Percentiles rank a stretch among this genome's conserved stretches.
Evolutionary conservation across 2,113 vertebrate species (phyloP).

Genomic region (Megaleporinus macrocephalus): DNA sequence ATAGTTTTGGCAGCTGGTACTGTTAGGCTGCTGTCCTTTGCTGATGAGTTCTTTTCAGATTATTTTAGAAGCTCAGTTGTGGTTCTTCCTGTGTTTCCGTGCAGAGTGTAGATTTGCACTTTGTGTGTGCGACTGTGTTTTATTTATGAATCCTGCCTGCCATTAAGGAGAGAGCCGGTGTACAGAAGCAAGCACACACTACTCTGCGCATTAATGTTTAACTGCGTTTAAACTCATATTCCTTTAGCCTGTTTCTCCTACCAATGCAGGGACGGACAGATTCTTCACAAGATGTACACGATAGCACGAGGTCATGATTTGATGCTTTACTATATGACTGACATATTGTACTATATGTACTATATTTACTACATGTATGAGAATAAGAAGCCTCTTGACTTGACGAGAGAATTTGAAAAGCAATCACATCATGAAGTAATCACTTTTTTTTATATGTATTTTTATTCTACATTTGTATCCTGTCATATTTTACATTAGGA

Average conservation of each 20-base stretch:
- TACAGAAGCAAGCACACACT: conserved; percentile 24
- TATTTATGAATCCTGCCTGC: conserved; percentile 49
- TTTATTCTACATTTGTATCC: too few relatives aligned
- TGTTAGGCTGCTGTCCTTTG: neutral
- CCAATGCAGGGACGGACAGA: neutral
- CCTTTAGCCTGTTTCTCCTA: conserved; percentile 23
- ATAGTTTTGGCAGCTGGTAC: neutral
- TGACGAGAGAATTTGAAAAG: too few relatives aligned
- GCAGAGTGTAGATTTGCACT: conserved; percentile 1
- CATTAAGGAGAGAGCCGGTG: conserved; percentile 42
- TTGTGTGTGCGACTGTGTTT: conserved; percentile 42
- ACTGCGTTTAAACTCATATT: conserved; percentile 29
- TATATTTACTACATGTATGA: too few relatives aligned
- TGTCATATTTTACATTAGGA: too few relatives aligned
- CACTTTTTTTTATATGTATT: too few relatives aligned
- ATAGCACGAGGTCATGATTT: neutral
- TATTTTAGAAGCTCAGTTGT: neutral
- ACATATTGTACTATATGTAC: too few relatives aligned
- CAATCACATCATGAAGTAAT: too few relatives aligned
- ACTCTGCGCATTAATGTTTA: conserved; percentile 51
- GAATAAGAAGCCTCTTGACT: too few relatives aligned
- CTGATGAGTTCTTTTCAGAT: neutral
- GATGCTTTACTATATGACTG: neutral
- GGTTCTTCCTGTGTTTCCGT: neutral
- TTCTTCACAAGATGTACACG: neutral